Conservation (phyloP, 23 tunicate genomes). For the Trididemnum nubilum region DNA sequence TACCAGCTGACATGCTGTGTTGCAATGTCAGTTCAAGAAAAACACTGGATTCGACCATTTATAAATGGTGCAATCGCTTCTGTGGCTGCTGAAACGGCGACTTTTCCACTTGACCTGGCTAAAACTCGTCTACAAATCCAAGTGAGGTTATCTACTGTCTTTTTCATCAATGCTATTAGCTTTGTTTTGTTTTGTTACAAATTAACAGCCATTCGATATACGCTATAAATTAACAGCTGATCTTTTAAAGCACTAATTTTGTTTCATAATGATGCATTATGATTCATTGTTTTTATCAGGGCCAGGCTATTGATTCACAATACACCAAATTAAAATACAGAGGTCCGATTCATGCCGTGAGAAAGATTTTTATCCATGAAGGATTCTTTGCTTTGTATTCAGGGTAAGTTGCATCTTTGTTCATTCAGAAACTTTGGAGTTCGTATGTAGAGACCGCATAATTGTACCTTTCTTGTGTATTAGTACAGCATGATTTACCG, state of each 20-base stretch:
- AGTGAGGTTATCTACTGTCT: slow-evolving; percentile 18
- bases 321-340: slow-evolving; percentile 49
- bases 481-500: too few relatives aligned
- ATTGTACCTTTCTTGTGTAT: too few relatives aligned
- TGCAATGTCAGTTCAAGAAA: neutral
- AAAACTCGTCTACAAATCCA: slow-evolving; percentile 75
- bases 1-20: neutral
- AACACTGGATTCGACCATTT: slow-evolving; percentile 49
- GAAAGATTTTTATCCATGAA: slow-evolving; percentile 34
- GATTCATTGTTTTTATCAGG: slow-evolving; percentile 36
- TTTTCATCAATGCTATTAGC: neutral
- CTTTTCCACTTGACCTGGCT: slow-evolving; percentile 78
- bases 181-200: neutral
- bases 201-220: neutral
- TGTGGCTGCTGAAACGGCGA: slow-evolving; percentile 62
- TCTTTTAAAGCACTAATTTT: too few relatives aligned
- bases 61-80: slow-evolving; percentile 68
- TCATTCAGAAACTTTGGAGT: too few relatives aligned
- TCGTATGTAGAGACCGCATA: too few relatives aligned
- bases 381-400: slow-evolving; percentile 60
- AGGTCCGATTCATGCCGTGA: slow-evolving; percentile 59
- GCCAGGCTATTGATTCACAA: slow-evolving; percentile 54
- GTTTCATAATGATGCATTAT: neutral
- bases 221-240: neutral
- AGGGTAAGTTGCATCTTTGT: slow-evolving; percentile 59